phyloP scores from a whole-genome alignment of 2,113 vertebrate species.

The Actinemys pallida region DNA sequence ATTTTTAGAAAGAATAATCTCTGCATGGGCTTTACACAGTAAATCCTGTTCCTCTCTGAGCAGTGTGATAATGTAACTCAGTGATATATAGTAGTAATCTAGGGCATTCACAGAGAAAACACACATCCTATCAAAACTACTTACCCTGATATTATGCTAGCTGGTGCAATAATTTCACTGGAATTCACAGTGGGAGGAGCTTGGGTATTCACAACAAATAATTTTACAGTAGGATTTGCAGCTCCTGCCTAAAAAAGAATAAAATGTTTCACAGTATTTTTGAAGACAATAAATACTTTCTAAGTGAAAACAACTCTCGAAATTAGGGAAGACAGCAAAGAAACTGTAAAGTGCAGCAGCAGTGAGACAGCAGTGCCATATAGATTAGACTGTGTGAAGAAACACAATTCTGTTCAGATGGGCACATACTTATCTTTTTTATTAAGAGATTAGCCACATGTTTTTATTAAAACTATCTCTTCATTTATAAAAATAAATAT shows the following conservation, averaged over 20 bases:
- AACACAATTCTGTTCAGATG: not conserved
- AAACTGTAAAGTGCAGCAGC: conserved; percentile 1
- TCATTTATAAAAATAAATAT: not conserved
- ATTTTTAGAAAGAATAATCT: conserved; percentile 70
- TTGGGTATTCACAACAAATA: conserved; percentile 77
- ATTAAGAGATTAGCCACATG: not conserved
- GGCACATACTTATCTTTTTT: not conserved
- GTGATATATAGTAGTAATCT: conserved; percentile 3
- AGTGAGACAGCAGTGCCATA: not conserved
- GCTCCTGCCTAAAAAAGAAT: conserved; percentile 81
- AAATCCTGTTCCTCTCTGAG: conserved; percentile 67
- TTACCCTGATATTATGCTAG: conserved; percentile 74
- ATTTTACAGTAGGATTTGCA: conserved; percentile 79
- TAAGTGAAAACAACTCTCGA: not conserved
- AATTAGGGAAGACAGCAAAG: not conserved
- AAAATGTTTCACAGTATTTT: conserved; percentile 30
- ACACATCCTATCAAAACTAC: conserved; percentile 35
- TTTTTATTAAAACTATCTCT: not conserved
- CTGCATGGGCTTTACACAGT: conserved; percentile 73
- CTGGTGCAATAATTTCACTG: conserved; percentile 71
- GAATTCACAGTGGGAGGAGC: fast-evolving
- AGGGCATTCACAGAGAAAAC: conserved; percentile 4
- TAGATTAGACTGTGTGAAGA: conserved; percentile 6
- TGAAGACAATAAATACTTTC: conserved; percentile 8
- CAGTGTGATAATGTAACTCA: conserved; percentile 17